A percentile compares a stretch with the other conserved stretches of the same genome.
Conservation (phyloP, 1,140 invertebrate species). For the Brachionus sp. region DNA sequence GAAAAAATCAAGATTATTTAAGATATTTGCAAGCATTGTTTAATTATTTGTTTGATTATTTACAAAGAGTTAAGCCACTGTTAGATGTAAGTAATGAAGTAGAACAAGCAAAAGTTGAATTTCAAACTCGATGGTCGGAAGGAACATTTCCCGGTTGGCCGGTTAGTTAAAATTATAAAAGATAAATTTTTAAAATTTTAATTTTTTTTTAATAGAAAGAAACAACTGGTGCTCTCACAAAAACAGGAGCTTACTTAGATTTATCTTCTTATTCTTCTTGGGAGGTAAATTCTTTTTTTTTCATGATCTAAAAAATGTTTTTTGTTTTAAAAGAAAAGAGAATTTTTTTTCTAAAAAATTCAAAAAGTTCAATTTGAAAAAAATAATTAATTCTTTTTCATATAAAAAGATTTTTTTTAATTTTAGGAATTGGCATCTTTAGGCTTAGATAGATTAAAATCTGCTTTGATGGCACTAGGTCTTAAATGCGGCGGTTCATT, state of each 20-base stretch:
- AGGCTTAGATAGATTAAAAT: conserved; percentile 92
- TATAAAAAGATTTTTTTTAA: background rate
- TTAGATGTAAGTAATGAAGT: conserved; percentile 63
- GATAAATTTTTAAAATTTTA: conserved; percentile 50
- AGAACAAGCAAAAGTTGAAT: conserved; percentile 73
- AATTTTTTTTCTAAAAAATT: no score
- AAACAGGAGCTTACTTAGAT: conserved; percentile 89
- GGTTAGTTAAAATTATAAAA: conserved; percentile 61
- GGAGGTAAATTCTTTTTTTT: conserved; percentile 63
- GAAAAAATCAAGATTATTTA: conserved; percentile 84
- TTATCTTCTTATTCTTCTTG: conserved; percentile 88
- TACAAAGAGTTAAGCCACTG: conserved; percentile 39
- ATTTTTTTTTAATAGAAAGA: conserved; percentile 70
- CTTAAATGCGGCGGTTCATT: conserved; percentile 97
- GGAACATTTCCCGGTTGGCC: conserved; percentile 91
- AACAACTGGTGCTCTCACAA: conserved; percentile 79
- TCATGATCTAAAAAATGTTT: conserved; percentile 6
- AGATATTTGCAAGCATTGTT: conserved; percentile 42
- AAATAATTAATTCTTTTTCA: background rate
- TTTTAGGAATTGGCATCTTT: conserved; percentile 79
- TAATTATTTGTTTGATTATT: conserved; percentile 21
- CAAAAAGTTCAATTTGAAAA: conserved; percentile 49
- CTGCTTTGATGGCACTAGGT: conserved; percentile 90
- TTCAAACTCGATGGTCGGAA: conserved; percentile 79
- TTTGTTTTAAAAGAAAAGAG: background rate